Conservation (phyloP, 2,113 vertebrate genomes). For the Capreolus pygargus region DNA sequence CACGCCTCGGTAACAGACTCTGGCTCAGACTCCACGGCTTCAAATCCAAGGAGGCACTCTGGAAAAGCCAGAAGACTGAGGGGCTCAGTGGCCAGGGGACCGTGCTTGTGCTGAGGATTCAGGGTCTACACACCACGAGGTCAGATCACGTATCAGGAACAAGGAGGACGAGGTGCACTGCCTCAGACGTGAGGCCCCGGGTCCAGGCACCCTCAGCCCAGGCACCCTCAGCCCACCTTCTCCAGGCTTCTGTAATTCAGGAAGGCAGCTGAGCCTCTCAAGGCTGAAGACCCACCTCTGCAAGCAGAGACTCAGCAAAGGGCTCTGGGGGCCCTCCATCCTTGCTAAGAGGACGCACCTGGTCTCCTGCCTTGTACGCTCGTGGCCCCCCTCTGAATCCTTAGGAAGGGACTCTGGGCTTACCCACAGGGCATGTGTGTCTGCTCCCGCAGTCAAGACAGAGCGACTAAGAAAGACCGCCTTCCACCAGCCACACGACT, state of each 20-base stretch:
- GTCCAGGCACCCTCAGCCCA: neutral
- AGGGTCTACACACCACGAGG: neutral
- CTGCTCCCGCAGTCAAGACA: neutral
- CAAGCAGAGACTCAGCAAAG: neutral
- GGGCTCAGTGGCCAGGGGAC: neutral
- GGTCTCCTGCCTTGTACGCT: neutral
- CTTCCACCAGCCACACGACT: neutral
- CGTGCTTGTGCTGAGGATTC: neutral
- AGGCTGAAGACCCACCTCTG: neutral
- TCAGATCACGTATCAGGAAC: too few relatives aligned
- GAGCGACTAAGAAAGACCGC: neutral
- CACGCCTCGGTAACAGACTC: neutral
- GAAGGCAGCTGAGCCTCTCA: neutral
- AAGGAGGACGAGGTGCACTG: rapidly evolving
- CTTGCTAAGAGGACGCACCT: neutral
- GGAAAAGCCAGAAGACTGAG: too few relatives aligned
- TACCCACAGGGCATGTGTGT: neutral
- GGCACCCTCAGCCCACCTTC: rapidly evolving
- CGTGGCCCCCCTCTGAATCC: neutral
- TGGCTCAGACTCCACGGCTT: neutral
- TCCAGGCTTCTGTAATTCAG: neutral
- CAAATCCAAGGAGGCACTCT: neutral
- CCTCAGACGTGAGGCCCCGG: neutral
- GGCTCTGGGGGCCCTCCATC: too few relatives aligned
- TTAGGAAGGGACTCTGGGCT: neutral